Percentiles rank a stretch among this genome's conserved stretches.
Evolutionary conservation across 2,888 invertebrate species (phyloP).

Genomic region (Euplexia lucipara): DNA sequence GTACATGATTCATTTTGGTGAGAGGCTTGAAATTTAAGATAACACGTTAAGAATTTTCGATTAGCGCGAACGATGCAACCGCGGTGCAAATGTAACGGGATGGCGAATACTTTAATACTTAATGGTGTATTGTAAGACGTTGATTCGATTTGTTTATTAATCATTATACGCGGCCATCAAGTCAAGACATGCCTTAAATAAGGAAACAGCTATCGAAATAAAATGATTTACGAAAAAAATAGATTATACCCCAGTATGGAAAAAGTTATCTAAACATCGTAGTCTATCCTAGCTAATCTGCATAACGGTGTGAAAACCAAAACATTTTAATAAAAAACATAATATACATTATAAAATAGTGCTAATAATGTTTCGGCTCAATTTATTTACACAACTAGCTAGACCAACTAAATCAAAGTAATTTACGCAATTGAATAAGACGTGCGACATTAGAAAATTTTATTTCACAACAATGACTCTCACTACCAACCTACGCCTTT

Average conservation of each 20-base stretch:
- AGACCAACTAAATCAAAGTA: conserved; percentile 27
- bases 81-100: conserved; percentile 80
- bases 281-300: conserved; percentile 22
- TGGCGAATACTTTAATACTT: conserved; percentile 66
- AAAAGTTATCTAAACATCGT: neutral
- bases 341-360: neutral
- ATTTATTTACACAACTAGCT: conserved; percentile 30
- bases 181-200: conserved; percentile 21
- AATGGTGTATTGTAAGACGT: conserved; percentile 46
- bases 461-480: conserved; percentile 47
- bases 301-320: neutral
- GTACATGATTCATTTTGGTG: conserved; percentile 85
- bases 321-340: neutral
- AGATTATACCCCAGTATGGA: neutral
- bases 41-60: conserved; percentile 84
- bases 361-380: neutral
- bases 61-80: conserved; percentile 83
- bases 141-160: conserved; percentile 50
- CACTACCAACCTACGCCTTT: conserved; percentile 50
- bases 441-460: conserved; percentile 53
- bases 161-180: conserved; percentile 25
- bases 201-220: conserved; percentile 10
- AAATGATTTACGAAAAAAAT: conserved; percentile 19
- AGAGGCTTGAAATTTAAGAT: conserved; percentile 84
- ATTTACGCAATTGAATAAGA: conserved; percentile 34